Evolutionary conservation across 2,797 vertebrate species (phyloP).

Genomic region (Helarctos malayanus): DNA sequence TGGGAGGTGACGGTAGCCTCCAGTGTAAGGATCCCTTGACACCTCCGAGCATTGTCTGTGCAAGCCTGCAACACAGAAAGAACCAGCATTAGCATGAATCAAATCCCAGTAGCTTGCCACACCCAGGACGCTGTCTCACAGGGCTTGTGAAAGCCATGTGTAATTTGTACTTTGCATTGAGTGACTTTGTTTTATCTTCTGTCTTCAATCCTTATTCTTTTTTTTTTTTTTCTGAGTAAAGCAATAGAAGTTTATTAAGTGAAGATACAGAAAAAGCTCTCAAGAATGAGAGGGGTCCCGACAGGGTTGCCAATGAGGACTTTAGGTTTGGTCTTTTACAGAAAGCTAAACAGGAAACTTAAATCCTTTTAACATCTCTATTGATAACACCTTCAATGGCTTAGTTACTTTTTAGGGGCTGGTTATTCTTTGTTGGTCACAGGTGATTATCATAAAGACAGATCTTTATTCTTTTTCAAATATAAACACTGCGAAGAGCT

Average conservation of each 20-base stretch:
- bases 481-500: neutral
- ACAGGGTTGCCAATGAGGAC: no score
- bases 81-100: neutral
- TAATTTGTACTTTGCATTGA: neutral
- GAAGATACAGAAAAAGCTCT: no score
- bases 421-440: no score
- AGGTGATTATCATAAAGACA: no score
- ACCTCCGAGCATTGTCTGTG: rapidly evolving
- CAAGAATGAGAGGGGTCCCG: no score
- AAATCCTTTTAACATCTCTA: no score
- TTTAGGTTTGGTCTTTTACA: no score
- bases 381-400: no score
- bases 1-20: neutral
- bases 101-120: neutral
- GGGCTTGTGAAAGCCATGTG: neutral
- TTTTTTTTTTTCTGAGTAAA: neutral
- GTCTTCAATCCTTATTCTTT: slow-evolving; percentile 30
- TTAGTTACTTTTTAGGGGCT: no score
- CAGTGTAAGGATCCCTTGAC: rapidly evolving
- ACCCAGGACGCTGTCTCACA: rapidly evolving
- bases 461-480: slow-evolving; percentile 22
- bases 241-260: no score
- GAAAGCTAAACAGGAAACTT: no score
- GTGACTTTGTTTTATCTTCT: neutral
- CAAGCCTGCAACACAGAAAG: slow-evolving; percentile 82